Percentiles rank a stretch among this genome's conserved stretches.
Conservation (phyloP, 2,888 invertebrate species). For the Salpingus planirostris region DNA sequence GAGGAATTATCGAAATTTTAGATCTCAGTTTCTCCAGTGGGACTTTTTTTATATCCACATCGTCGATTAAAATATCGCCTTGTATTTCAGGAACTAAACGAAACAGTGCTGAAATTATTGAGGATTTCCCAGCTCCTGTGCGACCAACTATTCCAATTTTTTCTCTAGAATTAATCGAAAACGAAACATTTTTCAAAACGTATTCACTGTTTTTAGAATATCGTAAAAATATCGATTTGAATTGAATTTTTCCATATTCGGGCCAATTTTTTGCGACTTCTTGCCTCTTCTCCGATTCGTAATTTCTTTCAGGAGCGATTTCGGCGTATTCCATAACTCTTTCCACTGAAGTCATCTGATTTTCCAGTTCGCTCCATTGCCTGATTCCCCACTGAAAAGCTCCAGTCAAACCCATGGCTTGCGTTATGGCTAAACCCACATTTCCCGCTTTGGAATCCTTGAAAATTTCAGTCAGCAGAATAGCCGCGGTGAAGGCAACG, state of each 20-base stretch:
- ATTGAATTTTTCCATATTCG: conserved; percentile 55
- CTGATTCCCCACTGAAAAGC: conserved; percentile 53
- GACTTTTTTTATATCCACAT: conserved; percentile 55
- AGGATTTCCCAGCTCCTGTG: conserved; percentile 76
- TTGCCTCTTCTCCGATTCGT: conserved; percentile 9
- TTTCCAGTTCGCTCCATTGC: conserved; percentile 72
- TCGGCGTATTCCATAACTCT: conserved; percentile 47
- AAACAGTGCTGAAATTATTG: conserved; percentile 66
- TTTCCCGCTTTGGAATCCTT: conserved; percentile 46
- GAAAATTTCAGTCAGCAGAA: conserved; percentile 7
- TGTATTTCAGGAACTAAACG: conserved; percentile 66
- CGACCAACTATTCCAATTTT: no score
- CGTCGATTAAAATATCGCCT: conserved; percentile 74
- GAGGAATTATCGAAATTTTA: conserved; percentile 74
- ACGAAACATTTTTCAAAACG: conserved; percentile 62
- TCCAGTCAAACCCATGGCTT: conserved; percentile 68
- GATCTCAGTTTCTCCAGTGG: conserved; percentile 66
- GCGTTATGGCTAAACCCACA: conserved; percentile 72
- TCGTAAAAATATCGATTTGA: conserved; percentile 57
- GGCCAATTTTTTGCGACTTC: conserved; percentile 51
- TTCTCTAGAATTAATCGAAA: conserved; percentile 56
- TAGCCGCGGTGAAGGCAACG: conserved; percentile 24
- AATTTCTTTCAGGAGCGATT: conserved; percentile 40
- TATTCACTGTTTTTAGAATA: conserved; percentile 62
- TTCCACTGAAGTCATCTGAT: conserved; percentile 83